phyloP scores from a whole-genome alignment of 1,140 invertebrate genomes.

The Heliconius eleuchia region DNA sequence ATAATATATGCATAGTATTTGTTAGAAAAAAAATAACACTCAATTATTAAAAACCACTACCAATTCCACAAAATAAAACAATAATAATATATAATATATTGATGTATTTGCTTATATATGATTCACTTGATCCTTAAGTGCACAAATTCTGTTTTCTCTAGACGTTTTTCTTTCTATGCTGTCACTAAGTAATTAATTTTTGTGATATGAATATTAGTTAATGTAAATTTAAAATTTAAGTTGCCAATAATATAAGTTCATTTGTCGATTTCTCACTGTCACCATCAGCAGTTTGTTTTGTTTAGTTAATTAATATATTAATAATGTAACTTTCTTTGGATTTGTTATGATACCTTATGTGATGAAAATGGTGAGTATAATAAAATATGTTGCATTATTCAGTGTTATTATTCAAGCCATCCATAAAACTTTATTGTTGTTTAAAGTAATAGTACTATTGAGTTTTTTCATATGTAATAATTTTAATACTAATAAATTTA shows the following conservation, averaged over 20 bases:
- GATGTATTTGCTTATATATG: too few relatives aligned
- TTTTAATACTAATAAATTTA: too few relatives aligned
- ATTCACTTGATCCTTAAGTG: slow-evolving; percentile 27
- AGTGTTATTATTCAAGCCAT: slow-evolving; percentile 37
- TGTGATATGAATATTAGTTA: slow-evolving; percentile 54
- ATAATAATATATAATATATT: too few relatives aligned
- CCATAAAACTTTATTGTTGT: not conserved
- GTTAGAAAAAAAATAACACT: too few relatives aligned
- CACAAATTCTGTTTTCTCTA: slow-evolving; percentile 37
- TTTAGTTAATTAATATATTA: slow-evolving; percentile 51
- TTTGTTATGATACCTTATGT: slow-evolving; percentile 45
- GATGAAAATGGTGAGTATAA: slow-evolving; percentile 63
- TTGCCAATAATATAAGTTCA: slow-evolving; percentile 18
- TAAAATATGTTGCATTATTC: slow-evolving; percentile 68
- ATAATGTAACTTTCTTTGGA: slow-evolving; percentile 54
- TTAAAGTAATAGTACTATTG: too few relatives aligned
- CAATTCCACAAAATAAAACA: too few relatives aligned
- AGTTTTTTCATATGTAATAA: too few relatives aligned
- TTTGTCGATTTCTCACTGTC: slow-evolving; percentile 19
- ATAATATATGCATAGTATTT: too few relatives aligned
- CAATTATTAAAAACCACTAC: too few relatives aligned
- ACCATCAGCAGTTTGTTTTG: slow-evolving; percentile 31
- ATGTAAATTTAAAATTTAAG: slow-evolving; percentile 28
- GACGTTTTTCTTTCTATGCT: slow-evolving; percentile 29
- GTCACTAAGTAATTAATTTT: slow-evolving; percentile 40